Conservation (phyloP, 2,797 vertebrate species). For the Prunella strophiata region DNA sequence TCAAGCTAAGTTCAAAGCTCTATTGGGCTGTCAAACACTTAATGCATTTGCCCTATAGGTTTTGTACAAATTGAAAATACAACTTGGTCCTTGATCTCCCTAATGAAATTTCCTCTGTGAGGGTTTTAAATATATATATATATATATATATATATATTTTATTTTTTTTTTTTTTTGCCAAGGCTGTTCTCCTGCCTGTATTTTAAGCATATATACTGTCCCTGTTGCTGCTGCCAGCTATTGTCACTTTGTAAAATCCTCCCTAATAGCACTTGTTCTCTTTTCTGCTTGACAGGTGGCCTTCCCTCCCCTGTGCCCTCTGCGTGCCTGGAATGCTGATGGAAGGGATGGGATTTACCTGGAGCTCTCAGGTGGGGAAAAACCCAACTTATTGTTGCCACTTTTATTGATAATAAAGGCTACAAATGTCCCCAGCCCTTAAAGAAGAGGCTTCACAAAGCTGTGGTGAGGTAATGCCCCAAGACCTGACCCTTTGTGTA, state of each 20-base stretch:
- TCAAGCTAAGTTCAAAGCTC: not conserved
- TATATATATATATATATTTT: not conserved
- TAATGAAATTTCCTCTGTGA: not conserved
- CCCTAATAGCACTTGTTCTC: constrained; percentile 36
- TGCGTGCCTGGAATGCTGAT: constrained; percentile 25
- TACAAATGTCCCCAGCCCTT: not conserved
- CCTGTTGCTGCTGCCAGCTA: constrained; percentile 23
- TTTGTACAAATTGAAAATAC: constrained; percentile 23
- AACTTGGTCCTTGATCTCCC: not conserved
- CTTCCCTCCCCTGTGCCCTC: constrained; percentile 32
- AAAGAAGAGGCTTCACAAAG: not conserved
- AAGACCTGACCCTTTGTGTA: not conserved
- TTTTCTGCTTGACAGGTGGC: constrained; percentile 30
- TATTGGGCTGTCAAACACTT: not conserved
- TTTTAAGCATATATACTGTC: constrained; percentile 20
- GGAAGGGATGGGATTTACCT: not conserved
- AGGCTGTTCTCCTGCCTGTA: not conserved
- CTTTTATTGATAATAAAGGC: not conserved
- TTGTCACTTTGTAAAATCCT: constrained; percentile 45
- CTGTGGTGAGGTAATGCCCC: not conserved
- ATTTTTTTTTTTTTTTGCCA: not conserved
- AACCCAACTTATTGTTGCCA: not conserved
- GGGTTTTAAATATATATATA: not conserved
- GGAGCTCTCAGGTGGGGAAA: not conserved
- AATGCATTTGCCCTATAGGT: not conserved